Evolutionary conservation across 2,888 invertebrate genomes (phyloP), one percentile per base, ranked within the genome.

Genomic region (Bruchidius siliquastri): DNA sequence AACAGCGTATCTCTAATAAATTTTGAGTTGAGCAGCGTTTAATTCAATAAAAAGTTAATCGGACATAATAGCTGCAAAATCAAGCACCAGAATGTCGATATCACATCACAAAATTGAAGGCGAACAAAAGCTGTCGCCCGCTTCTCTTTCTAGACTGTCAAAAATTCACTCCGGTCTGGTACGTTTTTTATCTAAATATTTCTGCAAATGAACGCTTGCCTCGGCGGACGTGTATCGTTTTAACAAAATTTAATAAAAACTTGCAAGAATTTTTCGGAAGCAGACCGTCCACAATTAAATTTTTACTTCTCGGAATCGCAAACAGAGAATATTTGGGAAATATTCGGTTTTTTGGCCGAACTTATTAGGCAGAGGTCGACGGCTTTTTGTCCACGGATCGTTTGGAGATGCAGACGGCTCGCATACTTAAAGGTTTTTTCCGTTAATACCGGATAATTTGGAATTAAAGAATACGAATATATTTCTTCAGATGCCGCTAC

Each of bases 141-240:
- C 72, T 76, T 3, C 49, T 74, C 78, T 77, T 79, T 76, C 76
- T 74, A 68, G 78, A 77, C 76, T 79, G 82, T 80, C 82, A 81
- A 83, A 83, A 83, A 83, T 83, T 81, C 83, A 80, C 80, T 81
- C 80, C 78, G 77, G 82, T 80, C 81, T 79, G 80, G 78, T 76
- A 78, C 75, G 77, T 82, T 81, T 84, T 84, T 84, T 84, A 81
- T 80, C 78, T 79, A 79, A 83, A 84, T 84, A 84, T 84, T 83
- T 83, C 81, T 80, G 81, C 81, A 83, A 83, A 82, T 81, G 82
- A 82, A 82, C 82, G 78, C 81, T 78, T 71, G 78, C 76, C 75
- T 74, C 78, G 74, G 76, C 74, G 76, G 76, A 82, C 82, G 82
- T 82, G 83, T 80, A 77, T 75, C 78, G 81, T 82, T 82, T 83